Percentiles rank a stretch among this genome's conserved stretches.
phyloP scores from a whole-genome alignment of 1,140 invertebrate genomes.

The Sesamia nonagrioides region DNA sequence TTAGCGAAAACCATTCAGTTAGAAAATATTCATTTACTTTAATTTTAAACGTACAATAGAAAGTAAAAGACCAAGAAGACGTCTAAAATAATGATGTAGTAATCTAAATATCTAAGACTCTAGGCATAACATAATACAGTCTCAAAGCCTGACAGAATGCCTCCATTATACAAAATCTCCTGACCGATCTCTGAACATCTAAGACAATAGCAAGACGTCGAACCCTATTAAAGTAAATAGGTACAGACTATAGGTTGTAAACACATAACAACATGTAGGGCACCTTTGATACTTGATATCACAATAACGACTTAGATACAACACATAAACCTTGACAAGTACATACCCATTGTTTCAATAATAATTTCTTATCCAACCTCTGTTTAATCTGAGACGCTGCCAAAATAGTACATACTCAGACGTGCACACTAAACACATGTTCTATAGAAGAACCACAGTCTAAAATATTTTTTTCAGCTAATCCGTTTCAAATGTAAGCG shows the following conservation, averaged over 20 bases:
- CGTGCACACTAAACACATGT: constrained; percentile 21
- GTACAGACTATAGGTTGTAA: constrained; percentile 33
- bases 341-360: constrained; percentile 20
- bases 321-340: constrained; percentile 29
- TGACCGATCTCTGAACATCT: constrained; percentile 27
- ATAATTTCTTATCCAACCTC: constrained; percentile 44
- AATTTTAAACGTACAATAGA: no score
- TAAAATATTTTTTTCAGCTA: constrained; percentile 26
- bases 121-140: constrained; percentile 34
- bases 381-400: constrained; percentile 23
- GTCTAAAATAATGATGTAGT: constrained; percentile 7
- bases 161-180: constrained; percentile 30
- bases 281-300: constrained; percentile 30
- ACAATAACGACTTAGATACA: constrained; percentile 20
- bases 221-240: constrained; percentile 42
- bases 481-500: background rate
- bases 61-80: background rate
- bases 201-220: constrained; percentile 23
- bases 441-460: constrained; percentile 22
- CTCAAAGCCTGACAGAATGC: constrained; percentile 26
- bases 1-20: no score
- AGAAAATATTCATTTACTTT: no score
- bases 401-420: constrained; percentile 43
- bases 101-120: constrained; percentile 16
- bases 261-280: constrained; percentile 23